Percentiles rank a stretch among this genome's conserved stretches.
These are phyloP conservation scores for Platygyra sinensis DNA, from an alignment of 64 coral and sea anemone species.

Conservation along the genomic window DNA sequence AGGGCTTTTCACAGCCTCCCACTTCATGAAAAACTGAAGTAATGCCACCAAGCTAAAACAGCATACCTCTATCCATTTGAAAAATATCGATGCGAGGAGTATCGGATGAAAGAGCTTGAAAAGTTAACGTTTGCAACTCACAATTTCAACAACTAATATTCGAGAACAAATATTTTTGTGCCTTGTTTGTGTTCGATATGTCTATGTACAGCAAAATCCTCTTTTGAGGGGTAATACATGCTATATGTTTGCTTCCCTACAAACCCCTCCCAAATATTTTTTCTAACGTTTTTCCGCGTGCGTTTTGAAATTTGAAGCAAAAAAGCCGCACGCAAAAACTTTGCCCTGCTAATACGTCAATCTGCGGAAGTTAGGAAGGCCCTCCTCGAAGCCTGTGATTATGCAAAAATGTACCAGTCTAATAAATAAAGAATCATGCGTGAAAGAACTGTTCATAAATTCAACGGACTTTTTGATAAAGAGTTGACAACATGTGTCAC, in stretches of 20 bases:
- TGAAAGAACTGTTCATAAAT: constrained; percentile 27
- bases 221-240: constrained; percentile 57
- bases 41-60: constrained; percentile 39
- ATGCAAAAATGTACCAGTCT: constrained; percentile 13
- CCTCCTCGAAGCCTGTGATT: constrained; percentile 15
- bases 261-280: constrained; percentile 58
- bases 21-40: constrained; percentile 30
- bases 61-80: neutral
- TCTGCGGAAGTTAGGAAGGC: neutral
- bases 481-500: constrained; percentile 76
- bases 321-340: neutral
- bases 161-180: constrained; percentile 77
- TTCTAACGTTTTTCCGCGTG: neutral
- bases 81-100: neutral
- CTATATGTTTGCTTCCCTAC: constrained; percentile 59
- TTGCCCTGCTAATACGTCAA: neutral
- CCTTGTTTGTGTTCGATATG: constrained; percentile 63
- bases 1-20: constrained; percentile 49
- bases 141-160: constrained; percentile 62
- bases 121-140: constrained; percentile 5
- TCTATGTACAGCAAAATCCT: constrained; percentile 73
- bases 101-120: neutral
- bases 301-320: neutral
- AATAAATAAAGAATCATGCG: neutral
- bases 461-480: constrained; percentile 62